Conservation (phyloP, 2,797 vertebrate genomes). For the Eospalax fontanierii region DNA sequence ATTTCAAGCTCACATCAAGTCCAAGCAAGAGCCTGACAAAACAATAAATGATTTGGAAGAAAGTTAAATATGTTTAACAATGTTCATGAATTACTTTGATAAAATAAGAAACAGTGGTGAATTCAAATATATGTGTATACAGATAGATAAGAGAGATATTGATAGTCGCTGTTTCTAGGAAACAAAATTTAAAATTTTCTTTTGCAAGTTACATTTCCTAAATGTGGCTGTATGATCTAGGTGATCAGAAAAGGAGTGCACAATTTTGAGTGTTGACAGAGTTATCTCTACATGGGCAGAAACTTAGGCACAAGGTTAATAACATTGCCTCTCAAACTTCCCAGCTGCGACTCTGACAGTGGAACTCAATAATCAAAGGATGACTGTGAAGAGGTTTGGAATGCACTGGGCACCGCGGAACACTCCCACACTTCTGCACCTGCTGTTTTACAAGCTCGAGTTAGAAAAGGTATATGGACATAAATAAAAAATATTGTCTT, state of each 20-base stretch:
- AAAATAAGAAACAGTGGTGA: conserved; percentile 41
- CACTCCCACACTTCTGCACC: conserved; percentile 53
- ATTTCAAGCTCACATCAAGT: conserved; percentile 19
- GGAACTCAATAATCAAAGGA: conserved; percentile 13
- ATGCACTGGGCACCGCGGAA: not conserved
- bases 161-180: not conserved
- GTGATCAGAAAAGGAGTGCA: not conserved
- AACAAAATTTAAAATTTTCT: conserved; percentile 24
- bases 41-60: conserved; percentile 10
- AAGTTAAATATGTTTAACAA: not conserved
- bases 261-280: not conserved
- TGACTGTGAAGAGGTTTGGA: conserved; percentile 33
- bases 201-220: not conserved
- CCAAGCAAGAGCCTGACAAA: conserved; percentile 12
- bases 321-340: conserved; percentile 56
- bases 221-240: not conserved
- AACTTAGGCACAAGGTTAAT: not conserved
- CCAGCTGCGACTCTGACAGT: conserved; percentile 23
- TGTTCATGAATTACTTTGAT: not conserved
- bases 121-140: conserved; percentile 10
- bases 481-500: conserved; percentile 63
- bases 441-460: conserved; percentile 67
- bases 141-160: conserved; percentile 38
- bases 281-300: not conserved
- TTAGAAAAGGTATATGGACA: conserved; percentile 27